phyloP scores from a whole-genome alignment of 2,797 vertebrate species.

The Mastacembelus armatus region DNA sequence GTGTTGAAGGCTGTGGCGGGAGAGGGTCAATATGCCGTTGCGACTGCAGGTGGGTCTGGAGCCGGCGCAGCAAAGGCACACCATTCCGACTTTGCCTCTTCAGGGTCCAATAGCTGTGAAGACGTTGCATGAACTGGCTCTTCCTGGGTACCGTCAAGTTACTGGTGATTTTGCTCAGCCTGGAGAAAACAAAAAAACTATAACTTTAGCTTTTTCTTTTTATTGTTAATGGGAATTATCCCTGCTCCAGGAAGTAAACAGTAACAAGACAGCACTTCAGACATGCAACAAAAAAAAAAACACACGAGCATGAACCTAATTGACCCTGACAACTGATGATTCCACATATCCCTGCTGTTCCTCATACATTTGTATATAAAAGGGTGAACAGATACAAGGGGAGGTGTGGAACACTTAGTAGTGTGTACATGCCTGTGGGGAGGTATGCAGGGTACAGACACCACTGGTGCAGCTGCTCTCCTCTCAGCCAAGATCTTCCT shows the following conservation, averaged over 20 bases:
- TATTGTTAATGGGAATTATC: too few relatives aligned
- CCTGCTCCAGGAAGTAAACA: too few relatives aligned
- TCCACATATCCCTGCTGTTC: background rate
- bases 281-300: background rate
- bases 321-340: background rate
- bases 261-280: background rate
- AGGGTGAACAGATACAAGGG: background rate
- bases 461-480: slow-evolving; percentile 95
- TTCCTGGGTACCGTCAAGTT: slow-evolving; percentile 96
- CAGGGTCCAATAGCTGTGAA: slow-evolving; percentile 99
- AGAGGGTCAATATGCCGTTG: slow-evolving; percentile 92
- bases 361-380: background rate
- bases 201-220: too few relatives aligned
- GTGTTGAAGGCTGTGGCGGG: slow-evolving; percentile 64
- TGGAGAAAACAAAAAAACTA: slow-evolving; percentile 65
- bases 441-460: slow-evolving; percentile 98
- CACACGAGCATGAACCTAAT: background rate
- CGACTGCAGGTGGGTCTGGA: slow-evolving; percentile 97
- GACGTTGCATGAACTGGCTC: slow-evolving; percentile 99
- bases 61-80: slow-evolving; percentile 94
- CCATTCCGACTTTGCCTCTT: slow-evolving; percentile 98
- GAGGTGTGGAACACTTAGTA: background rate
- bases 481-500: slow-evolving; percentile 98
- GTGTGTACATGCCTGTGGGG: slow-evolving; percentile 89
- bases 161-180: slow-evolving; percentile 98